Percentiles rank a stretch among this genome's conserved stretches.
These are phyloP conservation scores for Calliphora vicina DNA, from an alignment of 1,140 invertebrate genomes.

Conservation along the genomic window DNA sequence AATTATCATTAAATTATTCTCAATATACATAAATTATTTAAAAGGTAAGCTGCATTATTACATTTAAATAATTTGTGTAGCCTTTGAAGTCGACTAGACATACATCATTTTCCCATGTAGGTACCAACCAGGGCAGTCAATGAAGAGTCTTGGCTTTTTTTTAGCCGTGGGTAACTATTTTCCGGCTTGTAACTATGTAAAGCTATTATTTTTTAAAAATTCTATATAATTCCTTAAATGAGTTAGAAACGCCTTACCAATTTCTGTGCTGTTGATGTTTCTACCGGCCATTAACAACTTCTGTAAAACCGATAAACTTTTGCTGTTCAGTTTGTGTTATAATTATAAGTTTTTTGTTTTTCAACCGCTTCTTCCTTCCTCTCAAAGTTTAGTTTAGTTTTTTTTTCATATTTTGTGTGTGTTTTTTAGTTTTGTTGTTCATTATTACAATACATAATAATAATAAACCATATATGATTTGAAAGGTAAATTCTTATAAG, in stretches of 20 bases:
- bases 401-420: too few species aligned
- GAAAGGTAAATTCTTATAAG: neutral
- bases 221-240: neutral
- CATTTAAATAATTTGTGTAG: too few species aligned
- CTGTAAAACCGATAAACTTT: neutral
- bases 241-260: neutral
- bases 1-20: too few species aligned
- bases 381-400: neutral
- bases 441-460: too few species aligned
- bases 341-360: neutral
- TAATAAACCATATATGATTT: neutral
- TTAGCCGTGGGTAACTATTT: too few species aligned
- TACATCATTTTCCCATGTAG: too few species aligned
- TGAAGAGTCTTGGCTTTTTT: too few species aligned
- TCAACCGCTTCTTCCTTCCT: neutral
- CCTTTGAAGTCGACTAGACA: too few species aligned
- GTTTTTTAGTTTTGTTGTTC: neutral
- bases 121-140: too few species aligned
- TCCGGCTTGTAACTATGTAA: too few species aligned
- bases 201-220: neutral
- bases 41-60: too few species aligned
- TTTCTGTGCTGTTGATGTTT: neutral
- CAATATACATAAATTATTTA: too few species aligned
- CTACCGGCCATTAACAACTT: neutral
- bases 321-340: neutral